Evolutionary conservation across 2,797 vertebrate species (phyloP), one percentile per base, ranked within the genome.

Genomic region (Poeciliopsis turneri): DNA sequence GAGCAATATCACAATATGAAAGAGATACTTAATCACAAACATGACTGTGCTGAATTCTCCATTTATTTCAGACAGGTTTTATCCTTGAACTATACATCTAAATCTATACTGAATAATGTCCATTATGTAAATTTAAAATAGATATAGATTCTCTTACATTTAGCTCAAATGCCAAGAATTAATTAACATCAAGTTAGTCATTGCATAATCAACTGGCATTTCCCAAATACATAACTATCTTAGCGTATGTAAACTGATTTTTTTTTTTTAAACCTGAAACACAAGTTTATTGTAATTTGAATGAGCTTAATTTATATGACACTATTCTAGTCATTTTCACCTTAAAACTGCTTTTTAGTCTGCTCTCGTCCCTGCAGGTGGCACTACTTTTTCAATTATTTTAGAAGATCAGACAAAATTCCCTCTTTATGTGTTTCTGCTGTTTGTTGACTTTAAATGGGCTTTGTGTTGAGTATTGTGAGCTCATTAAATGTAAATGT

Each of bases 1-100:
- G 33, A 39, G 69, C 72, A 84, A 78, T 39, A 72, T 79, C 70
- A 80, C 53, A 81, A 69, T 74, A 82, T 77, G 77, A 59, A 79
- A 79, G 55, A 64, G 66, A 66, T 23, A 41, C 75, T 25, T 70
- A 73, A 88, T 77, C 59, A 81, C 45, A 66, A 41, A 25, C 39
- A 64, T 7, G n/a, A 30, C 36, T 64, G 23, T 47, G 45, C 23
- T 10, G 47, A 49, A 20, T 49, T 49, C 5, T 20, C 5, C 47
- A 49, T 23, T 11, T 25, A 55, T 25, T 25, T 55, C 23, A 55
- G 51, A 55, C 8, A 11, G 51, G 51, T 51, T 7, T 51, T 20
- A 51, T 51, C 49, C 18, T 49, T 49, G 47, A 49, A 20, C 47
- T 51, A 51, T 51, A 51, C 18, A 23, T 9, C 18, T 51, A 23